These are phyloP conservation scores for Pantherophis guttatus DNA, from an alignment of 2,113 vertebrate species.

Conservation along the genomic window DNA sequence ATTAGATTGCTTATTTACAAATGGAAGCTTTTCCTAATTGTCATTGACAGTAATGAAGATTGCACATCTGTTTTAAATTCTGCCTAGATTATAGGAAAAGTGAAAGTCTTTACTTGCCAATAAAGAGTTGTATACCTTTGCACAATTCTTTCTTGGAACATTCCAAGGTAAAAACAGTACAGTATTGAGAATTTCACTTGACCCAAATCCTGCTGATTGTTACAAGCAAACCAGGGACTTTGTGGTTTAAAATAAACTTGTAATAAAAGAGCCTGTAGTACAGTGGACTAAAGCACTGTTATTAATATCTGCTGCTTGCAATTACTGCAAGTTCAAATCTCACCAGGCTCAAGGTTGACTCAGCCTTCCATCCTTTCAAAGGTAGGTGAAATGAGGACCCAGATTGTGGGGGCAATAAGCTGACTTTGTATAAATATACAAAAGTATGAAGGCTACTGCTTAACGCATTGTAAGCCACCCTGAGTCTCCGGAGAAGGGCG, in stretches of 20 bases:
- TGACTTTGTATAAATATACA: too few relatives aligned
- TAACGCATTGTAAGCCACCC: too few relatives aligned
- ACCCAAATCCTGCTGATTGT: background rate
- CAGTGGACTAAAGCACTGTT: too few relatives aligned
- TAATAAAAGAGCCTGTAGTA: too few relatives aligned
- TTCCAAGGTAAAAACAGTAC: background rate
- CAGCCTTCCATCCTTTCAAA: too few relatives aligned
- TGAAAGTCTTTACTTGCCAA: background rate
- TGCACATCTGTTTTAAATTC: slow-evolving; percentile 14
- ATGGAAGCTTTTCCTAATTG: background rate
- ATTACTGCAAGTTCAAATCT: too few relatives aligned
- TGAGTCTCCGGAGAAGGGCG: too few relatives aligned
- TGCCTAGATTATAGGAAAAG: background rate
- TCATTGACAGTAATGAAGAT: background rate
- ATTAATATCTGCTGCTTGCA: too few relatives aligned
- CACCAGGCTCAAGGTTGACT: too few relatives aligned
- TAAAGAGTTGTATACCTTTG: background rate
- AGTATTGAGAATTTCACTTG: background rate
- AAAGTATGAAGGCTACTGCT: too few relatives aligned
- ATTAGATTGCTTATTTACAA: background rate
- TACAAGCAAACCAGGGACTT: background rate
- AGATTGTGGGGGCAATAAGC: too few relatives aligned
- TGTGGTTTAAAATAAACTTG: background rate
- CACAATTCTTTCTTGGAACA: background rate
- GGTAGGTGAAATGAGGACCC: too few relatives aligned